Evolutionary conservation across 1,140 invertebrate genomes (phyloP).

Genomic region (Psilanteris sp.): DNA sequence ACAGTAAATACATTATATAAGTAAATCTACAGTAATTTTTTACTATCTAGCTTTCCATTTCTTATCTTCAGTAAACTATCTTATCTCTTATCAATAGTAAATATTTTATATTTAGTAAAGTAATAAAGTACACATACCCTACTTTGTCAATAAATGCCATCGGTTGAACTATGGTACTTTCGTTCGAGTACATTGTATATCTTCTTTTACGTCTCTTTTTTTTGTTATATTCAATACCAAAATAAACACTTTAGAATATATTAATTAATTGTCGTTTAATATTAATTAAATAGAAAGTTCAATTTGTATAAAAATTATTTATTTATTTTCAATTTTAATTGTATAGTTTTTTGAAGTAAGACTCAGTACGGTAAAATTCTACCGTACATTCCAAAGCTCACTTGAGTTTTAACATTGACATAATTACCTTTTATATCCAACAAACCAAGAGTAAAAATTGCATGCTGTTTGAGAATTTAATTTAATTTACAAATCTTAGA

Average conservation of each 20-base stretch:
- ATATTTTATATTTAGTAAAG: too few relatives aligned
- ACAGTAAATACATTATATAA: too few relatives aligned
- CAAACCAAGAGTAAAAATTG: conserved; percentile 67
- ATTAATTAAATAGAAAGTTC: too few relatives aligned
- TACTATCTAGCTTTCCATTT: too few relatives aligned
- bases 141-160: conserved; percentile 72
- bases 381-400: conserved; percentile 76
- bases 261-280: too few relatives aligned
- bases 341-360: conserved; percentile 76
- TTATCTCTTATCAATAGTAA: too few relatives aligned
- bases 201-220: conserved; percentile 28
- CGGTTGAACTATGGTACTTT: conserved; percentile 68
- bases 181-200: conserved; percentile 72
- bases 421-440: conserved; percentile 74
- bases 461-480: conserved; percentile 78
- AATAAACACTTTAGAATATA: too few relatives aligned
- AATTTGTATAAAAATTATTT: too few relatives aligned
- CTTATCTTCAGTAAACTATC: too few relatives aligned
- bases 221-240: too few relatives aligned
- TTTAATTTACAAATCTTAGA: conserved; percentile 77
- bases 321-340: too few relatives aligned
- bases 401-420: conserved; percentile 67
- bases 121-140: conserved; percentile 71
- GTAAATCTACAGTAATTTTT: too few relatives aligned
- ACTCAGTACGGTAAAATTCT: conserved; percentile 72